These are phyloP conservation scores for Thymallus thymallus DNA, from an alignment of 2,113 vertebrate species.

Conservation along the genomic window DNA sequence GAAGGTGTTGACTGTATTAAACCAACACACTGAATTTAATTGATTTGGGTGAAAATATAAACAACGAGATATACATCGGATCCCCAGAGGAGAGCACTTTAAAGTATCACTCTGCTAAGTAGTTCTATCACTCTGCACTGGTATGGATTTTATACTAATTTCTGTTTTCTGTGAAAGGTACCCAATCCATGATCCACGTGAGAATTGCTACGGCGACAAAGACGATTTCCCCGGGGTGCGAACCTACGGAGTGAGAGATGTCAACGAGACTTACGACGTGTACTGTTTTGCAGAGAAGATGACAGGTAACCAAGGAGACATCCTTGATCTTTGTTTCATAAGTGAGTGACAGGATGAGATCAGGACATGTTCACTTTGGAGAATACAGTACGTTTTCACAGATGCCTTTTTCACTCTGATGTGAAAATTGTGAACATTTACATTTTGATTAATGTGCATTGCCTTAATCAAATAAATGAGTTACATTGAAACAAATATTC, in stretches of 20 bases:
- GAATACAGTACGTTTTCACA: no score
- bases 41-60: no score
- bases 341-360: neutral
- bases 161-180: slow-evolving; percentile 74
- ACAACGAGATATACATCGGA: no score
- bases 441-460: no score
- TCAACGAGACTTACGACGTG: slow-evolving; percentile 92
- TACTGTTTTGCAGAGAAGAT: slow-evolving; percentile 93
- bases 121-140: neutral
- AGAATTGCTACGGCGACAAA: slow-evolving; percentile 90
- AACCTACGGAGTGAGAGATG: slow-evolving; percentile 87
- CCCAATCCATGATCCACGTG: slow-evolving; percentile 88
- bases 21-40: no score
- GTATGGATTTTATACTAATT: neutral
- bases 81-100: no score
- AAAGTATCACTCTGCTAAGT: no score
- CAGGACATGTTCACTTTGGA: no score
- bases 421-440: no score
- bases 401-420: neutral
- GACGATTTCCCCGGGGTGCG: slow-evolving; percentile 88
- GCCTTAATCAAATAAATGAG: no score
- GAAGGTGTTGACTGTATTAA: no score
- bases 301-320: slow-evolving; percentile 73
- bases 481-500: no score
- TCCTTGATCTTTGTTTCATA: neutral